Base-by-base conservation (phyloP, 2,797 vertebrate genomes). In the Ctenopoma kingsleyae region DNA sequence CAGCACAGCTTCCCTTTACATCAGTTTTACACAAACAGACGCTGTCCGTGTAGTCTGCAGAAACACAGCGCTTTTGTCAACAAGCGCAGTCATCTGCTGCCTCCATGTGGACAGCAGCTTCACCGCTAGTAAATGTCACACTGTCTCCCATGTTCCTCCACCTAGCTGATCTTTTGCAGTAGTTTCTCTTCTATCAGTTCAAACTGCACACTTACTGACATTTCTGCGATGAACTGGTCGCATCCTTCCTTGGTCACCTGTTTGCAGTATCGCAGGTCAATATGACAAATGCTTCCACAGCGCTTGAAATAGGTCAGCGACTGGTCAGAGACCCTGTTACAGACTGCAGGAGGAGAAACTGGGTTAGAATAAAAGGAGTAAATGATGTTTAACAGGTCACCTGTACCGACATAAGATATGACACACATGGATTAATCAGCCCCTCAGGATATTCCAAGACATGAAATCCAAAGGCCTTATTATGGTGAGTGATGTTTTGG, bases 291-390 rank as follows among this genome's bases (percentile, higher is more conserved):
- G 91, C 96, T 98, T 20, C 97, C 97, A 47, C 97, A 99, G 67
- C 97, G 97, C 91, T 98, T 98, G 93, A 99, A 98, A 91, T 96
- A 99, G 80, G 96, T 96, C 94, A 99, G 94, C 77, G 96, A 98
- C 93, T 97, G 96, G 91, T 98, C 98, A 67, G 97, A 98, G 76
- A 99, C 96, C 90, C 96, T 94, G 95, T 97, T 97, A 92, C 98
- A 99, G 88, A 97, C 98, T 99, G 93, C 4, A 35, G 63, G 10
- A 25, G 44, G 61, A 77, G 67, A 67, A 69, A 73, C 4, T 10
- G 59, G 70, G 52, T 80, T 77, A 80, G 72, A 16, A 30, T 20
- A 66, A 63, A 64, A 36, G 23, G 16, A 56, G 54, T 48, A 73
- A 80, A 65, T 48, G 64, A 58, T 57, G 72, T 30, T 15, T 25